Conservation (phyloP, 2,797 vertebrate species). For the Helostoma temminkii region DNA sequence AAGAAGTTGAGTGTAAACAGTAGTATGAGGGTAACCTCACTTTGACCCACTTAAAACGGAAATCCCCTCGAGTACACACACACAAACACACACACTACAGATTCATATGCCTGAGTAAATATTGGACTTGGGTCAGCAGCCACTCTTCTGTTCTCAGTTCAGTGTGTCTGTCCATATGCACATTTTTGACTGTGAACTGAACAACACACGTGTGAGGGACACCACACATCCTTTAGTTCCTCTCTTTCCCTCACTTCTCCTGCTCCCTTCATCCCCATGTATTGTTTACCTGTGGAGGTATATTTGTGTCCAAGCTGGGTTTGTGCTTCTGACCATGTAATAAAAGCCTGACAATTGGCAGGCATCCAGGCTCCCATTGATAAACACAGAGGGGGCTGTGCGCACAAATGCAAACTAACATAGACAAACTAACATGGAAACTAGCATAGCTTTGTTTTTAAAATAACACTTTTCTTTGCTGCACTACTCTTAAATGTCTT, state of each 20-base stretch:
- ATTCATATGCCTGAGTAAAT: conserved; percentile 78
- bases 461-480: conserved; percentile 34
- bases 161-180: conserved; percentile 45
- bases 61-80: conserved; percentile 68
- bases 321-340: conserved; percentile 60
- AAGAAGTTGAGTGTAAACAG: conserved; percentile 79
- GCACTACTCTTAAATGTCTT: conserved; percentile 42
- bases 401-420: no score
- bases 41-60: conserved; percentile 80
- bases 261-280: neutral
- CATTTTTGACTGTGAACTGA: conserved; percentile 33
- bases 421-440: no score
- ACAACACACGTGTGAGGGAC: conserved; percentile 8
- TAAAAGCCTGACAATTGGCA: conserved; percentile 64
- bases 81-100: conserved; percentile 45
- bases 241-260: neutral
- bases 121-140: conserved; percentile 76
- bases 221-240: conserved; percentile 9
- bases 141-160: conserved; percentile 60
- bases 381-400: conserved; percentile 37
- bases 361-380: conserved; percentile 54
- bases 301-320: conserved; percentile 51
- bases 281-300: conserved; percentile 73
- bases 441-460: conserved; percentile 45
- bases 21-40: conserved; percentile 78